Evolutionary conservation across 2,797 vertebrate genomes (phyloP), one percentile per base, ranked within the genome.

Genomic region (Poecile montanus): DNA sequence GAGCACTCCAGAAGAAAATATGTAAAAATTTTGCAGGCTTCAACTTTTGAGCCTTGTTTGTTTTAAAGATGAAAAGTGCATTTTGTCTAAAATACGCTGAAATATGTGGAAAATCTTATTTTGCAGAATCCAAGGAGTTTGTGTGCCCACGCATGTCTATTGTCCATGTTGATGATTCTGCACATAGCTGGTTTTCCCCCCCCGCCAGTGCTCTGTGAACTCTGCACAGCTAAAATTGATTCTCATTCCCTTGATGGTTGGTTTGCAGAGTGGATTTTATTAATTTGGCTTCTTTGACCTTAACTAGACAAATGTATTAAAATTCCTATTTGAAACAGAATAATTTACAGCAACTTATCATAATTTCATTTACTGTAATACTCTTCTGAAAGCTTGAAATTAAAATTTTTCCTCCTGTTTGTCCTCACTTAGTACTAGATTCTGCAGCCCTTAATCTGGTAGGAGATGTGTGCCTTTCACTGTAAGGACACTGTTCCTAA

Each of bases 61-160:
- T 93, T 94, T 91, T 60, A 40, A 53, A 48, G 79, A 84, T 92
- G 54, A 81, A 88, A 81, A 93, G 51, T 57, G n/a, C 10, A 2
- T 92, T 95, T 89, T 90, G 16, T 91, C 11, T 57, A 27, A 66
- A 88, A 56, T 19, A 17, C 0, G 10, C 85, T 73, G 74, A 96
- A 94, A 91, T 94, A 95, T 91, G 89, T 79, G 70, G 56, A 89
- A 92, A 89, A 94, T 84, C 62, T 89, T 34, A 91, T 82, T 93
- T 72, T 94, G 79, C 18, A 51, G 76, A 76, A 88, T 63, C 67
- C 48, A 34, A 71, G 84, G 66, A 73, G 92, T 74, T 81, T 34
- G 30, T 50, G 56, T 44, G 74, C 91, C 88, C 79, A 94, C 91
- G 0, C 85, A 18, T 88, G 30, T 34, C 85, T 82, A 50, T 95